phyloP scores from a whole-genome alignment of 2,797 vertebrate species.

The Naso thynnoides region DNA sequence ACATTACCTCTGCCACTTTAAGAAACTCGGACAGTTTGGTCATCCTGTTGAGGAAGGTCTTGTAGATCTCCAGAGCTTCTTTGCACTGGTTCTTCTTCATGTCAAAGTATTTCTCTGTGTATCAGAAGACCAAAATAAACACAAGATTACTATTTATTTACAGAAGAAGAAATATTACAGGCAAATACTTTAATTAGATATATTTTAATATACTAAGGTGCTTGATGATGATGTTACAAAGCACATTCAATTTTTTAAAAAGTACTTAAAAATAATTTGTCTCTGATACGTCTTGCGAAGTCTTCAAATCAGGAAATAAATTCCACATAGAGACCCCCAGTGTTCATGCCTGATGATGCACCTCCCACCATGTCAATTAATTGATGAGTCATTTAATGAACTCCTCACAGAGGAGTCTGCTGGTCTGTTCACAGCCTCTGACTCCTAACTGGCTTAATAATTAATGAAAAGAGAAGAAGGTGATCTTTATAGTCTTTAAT shows the following conservation, averaged over 20 bases:
- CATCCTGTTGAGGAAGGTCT: constrained; percentile 95
- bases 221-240: background rate
- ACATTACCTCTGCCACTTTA: constrained; percentile 96
- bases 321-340: background rate
- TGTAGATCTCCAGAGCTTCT: constrained; percentile 97
- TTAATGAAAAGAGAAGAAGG: constrained; percentile 45
- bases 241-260: background rate
- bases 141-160: background rate
- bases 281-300: constrained; percentile 2
- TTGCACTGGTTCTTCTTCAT: constrained; percentile 98
- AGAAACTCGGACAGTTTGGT: constrained; percentile 94
- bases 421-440: constrained; percentile 9
- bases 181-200: background rate
- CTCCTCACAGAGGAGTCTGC: constrained; percentile 25
- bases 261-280: background rate
- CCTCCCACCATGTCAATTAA: constrained; percentile 29
- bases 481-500: constrained; percentile 54
- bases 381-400: constrained; percentile 43
- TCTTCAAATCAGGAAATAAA: background rate
- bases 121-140: constrained; percentile 18
- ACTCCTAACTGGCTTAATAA: constrained; percentile 45
- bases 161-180: background rate
- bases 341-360: constrained; percentile 4
- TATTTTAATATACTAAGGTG: background rate
- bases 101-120: constrained; percentile 95